Base-by-base conservation (phyloP, 1,140 invertebrate genomes). In the Schlechtendalia chinensis region DNA sequence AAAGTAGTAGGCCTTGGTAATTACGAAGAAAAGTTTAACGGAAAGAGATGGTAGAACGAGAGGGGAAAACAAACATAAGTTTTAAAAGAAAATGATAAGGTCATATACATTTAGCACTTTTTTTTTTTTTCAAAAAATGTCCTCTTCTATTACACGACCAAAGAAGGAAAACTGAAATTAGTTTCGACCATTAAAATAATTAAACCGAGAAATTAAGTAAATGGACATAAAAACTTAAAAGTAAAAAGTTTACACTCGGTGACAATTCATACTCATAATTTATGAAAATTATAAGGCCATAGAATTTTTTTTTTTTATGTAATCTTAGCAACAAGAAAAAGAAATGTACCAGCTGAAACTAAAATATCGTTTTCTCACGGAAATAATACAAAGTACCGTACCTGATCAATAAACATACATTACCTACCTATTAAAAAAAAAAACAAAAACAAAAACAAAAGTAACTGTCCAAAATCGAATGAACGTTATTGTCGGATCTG, bases 141-240 rank as follows among this genome's bases (percentile, higher is more conserved):
- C 19, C 27, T 74, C 12, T 32, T 22, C 50, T n/a, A 22, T 29
- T 74, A 16, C 32, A 8, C 32, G n/a, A 53, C 11, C 2, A 12
- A 32, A 39, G 27, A 53, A 19, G 32, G 17, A 56, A 74, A 72
- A 72, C 19, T 32, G 27, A 72, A 56, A 32, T 74, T 32, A 74
- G 27, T 72, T 72, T 72, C 16, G 11, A 54, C 24, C 69, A 54
- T 72, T 72, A 54, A 29, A 53, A 72, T 72, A 54, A 72, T 72
- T 72, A 72, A 72, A 53, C 47, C 19, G 47, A 50, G 22, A 72
- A 53, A 72, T 72, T 72, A 72, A 72, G 24, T 72, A 54, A 72
- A 72, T 54, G 47, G 69, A 53, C 69, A 11, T 5, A 54, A 72
- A 72, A 72, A n/a, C n/a, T 8, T 72, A 19, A 17, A 50, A 29